Percentiles rank a stretch among this genome's conserved stretches.
Conservation (phyloP, 2,888 invertebrate genomes). For the Apamea sordens region DNA sequence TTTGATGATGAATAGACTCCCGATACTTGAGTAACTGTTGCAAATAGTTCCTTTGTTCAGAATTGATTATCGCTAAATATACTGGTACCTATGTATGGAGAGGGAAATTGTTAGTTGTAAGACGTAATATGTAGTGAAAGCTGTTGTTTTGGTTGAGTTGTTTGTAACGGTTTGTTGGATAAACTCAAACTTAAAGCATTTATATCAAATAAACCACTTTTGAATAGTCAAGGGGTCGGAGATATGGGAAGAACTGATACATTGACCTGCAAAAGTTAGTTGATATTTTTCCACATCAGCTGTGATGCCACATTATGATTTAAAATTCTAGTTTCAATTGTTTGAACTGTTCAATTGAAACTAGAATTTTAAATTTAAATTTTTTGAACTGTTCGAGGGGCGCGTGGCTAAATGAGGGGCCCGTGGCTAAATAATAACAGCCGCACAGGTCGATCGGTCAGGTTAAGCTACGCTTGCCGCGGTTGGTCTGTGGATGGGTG, state of each 20-base stretch:
- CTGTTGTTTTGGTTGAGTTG: slow-evolving; percentile 4
- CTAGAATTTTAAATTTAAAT: too few relatives aligned
- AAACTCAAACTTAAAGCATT: neutral
- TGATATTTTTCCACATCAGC: neutral
- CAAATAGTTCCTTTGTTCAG: slow-evolving; percentile 55
- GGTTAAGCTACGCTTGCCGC: too few relatives aligned
- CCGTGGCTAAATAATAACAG: too few relatives aligned
- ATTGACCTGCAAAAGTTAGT: neutral
- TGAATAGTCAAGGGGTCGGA: neutral
- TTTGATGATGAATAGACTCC: slow-evolving; percentile 59
- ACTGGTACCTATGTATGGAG: slow-evolving; percentile 16
- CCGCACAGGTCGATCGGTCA: too few relatives aligned
- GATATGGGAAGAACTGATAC: too few relatives aligned
- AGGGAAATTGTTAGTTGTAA: slow-evolving; percentile 13
- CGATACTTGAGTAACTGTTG: slow-evolving; percentile 54
- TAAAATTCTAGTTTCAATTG: neutral
- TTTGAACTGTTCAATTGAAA: too few relatives aligned
- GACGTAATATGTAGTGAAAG: slow-evolving; percentile 1
- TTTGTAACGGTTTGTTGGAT: neutral
- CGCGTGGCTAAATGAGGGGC: too few relatives aligned
- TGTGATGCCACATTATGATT: neutral
- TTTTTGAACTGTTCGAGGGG: too few relatives aligned
- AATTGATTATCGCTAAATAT: slow-evolving; percentile 51
- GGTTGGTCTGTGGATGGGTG: too few relatives aligned
- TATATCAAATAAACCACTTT: neutral